Evolutionary conservation across 2,797 vertebrate species (phyloP).

Genomic region (Benthosema pterotum): DNA sequence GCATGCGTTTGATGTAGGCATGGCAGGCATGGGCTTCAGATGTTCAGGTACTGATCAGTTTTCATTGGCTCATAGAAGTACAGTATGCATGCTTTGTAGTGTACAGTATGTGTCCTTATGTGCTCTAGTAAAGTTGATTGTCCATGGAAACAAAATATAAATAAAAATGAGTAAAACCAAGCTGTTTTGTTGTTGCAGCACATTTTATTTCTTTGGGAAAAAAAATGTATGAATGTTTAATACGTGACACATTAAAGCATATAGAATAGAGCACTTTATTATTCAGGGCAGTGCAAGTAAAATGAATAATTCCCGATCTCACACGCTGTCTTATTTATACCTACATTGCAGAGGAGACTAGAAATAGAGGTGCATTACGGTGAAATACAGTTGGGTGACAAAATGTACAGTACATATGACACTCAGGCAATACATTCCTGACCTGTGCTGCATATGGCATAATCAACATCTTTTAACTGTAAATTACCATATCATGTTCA

Average conservation of each 20-base stretch:
- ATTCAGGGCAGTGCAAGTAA: background rate
- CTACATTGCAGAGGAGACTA: background rate
- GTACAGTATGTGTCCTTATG: too few relatives aligned
- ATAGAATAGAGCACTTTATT: background rate
- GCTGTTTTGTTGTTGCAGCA: background rate
- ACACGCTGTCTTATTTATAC: background rate
- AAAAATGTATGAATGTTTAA: background rate
- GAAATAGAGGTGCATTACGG: background rate
- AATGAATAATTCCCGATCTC: background rate
- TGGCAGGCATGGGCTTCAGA: background rate
- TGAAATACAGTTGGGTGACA: background rate
- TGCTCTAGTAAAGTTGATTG: background rate
- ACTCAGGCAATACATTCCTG: slow-evolving; percentile 7
- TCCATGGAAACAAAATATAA: slow-evolving; percentile 27
- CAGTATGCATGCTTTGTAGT: background rate
- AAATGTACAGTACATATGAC: background rate
- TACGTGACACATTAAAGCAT: background rate
- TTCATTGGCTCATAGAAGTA: background rate
- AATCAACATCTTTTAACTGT: slow-evolving; percentile 29
- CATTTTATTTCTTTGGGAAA: background rate
- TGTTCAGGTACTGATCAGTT: too few relatives aligned
- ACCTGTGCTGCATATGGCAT: background rate
- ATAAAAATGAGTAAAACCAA: slow-evolving; percentile 2
- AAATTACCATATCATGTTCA: slow-evolving; percentile 22
- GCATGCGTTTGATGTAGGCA: background rate